Base-by-base conservation (phyloP, 2,888 invertebrate species). In the Aphidoletes aphidimyza region DNA sequence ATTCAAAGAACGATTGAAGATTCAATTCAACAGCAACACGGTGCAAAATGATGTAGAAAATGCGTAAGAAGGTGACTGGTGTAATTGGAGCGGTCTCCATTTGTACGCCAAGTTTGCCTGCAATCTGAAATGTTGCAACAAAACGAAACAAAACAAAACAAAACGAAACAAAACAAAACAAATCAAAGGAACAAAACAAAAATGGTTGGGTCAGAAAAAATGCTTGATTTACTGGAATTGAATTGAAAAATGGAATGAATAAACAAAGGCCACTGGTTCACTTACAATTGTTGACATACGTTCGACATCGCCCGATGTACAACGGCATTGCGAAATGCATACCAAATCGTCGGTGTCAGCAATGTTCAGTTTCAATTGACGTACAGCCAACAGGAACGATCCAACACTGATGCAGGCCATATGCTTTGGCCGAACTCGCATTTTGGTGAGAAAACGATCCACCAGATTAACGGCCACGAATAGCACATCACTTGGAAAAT, bases 341-440 rank as follows among this genome's bases (percentile, higher is more conserved):
- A 94, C 94, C 85, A 96, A 90, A 88, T 95, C 94, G 86, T 93
- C 93, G 84, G 93, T 91, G 88, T 93, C 91, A 86, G 92, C 91
- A 85, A 93, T 90, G 22, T 83, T 54, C 37, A 85, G 34, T 86
- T 92, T 92, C 85, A 93, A 91, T 85, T 94, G 93, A 88, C 92
- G 92, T 87, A 95, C 94, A 85, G 97, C 96, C 88, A 97, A 92
- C 90, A 96, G 94, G 91, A 97, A 94, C 87, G 96, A 95, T 86
- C 96, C 94, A 47, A 97, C 94, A 22, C 96, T 95, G 89, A 97
- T 94, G 90, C 97, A 97, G 8, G 95, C 95, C 90, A 97, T 93
- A 90, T 96, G 96, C 89, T 95, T 96, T 84, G 95, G 94, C 87
- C 91, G 90, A 87, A 94, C 94, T 90, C 95, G 95, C 95, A 96